Evolutionary conservation across 2,888 invertebrate genomes (phyloP).

Genomic region (Microctonus aethiopoides): DNA sequence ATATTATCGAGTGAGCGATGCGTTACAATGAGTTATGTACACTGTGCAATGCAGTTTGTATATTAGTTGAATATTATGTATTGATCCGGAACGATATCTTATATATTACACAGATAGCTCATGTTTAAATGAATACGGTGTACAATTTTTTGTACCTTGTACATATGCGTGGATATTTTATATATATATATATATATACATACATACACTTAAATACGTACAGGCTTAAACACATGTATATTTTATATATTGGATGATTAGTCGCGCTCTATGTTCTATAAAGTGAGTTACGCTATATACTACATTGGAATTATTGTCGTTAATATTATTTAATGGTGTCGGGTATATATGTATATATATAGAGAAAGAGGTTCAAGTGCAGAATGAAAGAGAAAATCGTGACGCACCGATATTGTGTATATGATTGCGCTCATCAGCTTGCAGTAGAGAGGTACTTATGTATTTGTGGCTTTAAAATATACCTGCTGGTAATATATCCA

Average conservation of each 20-base stretch:
- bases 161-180: no score
- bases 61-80: constrained; percentile 31
- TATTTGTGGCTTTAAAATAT: not conserved
- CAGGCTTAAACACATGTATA: no score
- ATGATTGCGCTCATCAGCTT: constrained; percentile 24
- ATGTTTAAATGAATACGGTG: constrained; percentile 43
- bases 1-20: constrained; percentile 5
- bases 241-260: constrained; percentile 46
- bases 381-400: not conserved
- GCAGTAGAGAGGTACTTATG: not conserved
- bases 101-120: constrained; percentile 24
- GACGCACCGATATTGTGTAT: constrained; percentile 10
- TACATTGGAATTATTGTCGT: constrained; percentile 29
- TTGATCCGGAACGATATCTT: constrained; percentile 26
- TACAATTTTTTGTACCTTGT: constrained; percentile 25
- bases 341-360: not conserved
- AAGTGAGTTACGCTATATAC: constrained; percentile 40
- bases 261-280: constrained; percentile 41
- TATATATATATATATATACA: not conserved
- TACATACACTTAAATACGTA: not conserved
- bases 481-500: not conserved
- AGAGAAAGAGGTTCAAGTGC: not conserved
- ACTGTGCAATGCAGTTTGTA: not conserved
- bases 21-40: constrained; percentile 9
- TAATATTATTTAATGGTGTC: constrained; percentile 25